Evolutionary conservation across 2,888 invertebrate species (phyloP), one percentile per base, ranked within the genome.

Genomic region (Oxycera nigricornis): DNA sequence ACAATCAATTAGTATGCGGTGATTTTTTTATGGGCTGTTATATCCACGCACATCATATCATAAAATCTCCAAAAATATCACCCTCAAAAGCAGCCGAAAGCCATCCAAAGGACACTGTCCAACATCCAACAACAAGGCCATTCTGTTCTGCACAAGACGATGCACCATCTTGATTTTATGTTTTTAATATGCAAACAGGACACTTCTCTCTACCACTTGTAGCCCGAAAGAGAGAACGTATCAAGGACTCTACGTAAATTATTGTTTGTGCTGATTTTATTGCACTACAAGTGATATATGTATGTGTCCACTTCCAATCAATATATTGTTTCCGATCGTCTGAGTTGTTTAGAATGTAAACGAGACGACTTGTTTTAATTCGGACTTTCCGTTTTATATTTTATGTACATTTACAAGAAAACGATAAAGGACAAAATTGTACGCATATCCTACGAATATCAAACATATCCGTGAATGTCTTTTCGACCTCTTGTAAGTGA

Each of bases 161-260:
- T 73, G 74, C 78, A 80, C 80, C 84, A 83, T 83, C 81, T 82
- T 82, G 81, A 80, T 83, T 84, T 84, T 83, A 84, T 82, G 83
- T 81, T 80, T 82, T 83, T 82, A 80, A 82, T 84, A 85, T 84
- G 84, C 83, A 83, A 84, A 84, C 77, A 76, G 77, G 76, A 76
- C 76, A 74, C 39, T 75, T 76, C 76, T 20, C 75, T 46, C 74
- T 76, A 74, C 74, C 73, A 76, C 77, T 74, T 75, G 75, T 67
- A 62, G 55, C 14, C 55, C 39, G 35, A 46, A n/a, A n/a, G n/a
- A n/a, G n/a, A n/a, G n/a, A n/a, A n/a, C n/a, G n/a, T n/a, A n/a
- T n/a, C n/a, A n/a, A n/a, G n/a, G n/a, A n/a, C n/a, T n/a, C n/a
- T n/a, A n/a, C n/a, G n/a, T n/a, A n/a, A 1, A 35, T 72, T 72